Conservation (phyloP, 2,888 invertebrate species). For the Alcis repandata region DNA sequence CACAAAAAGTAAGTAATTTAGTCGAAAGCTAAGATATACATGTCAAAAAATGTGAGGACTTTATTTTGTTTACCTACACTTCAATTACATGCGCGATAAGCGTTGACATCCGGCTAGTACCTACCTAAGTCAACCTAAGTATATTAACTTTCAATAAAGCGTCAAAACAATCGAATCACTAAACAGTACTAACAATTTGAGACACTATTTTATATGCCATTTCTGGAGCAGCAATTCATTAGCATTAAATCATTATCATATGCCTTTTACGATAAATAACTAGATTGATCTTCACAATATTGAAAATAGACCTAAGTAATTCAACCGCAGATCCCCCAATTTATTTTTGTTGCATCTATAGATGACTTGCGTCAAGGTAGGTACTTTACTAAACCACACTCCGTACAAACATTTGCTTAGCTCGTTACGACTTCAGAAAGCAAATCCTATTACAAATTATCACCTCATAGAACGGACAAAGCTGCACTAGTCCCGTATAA, state of each 20-base stretch:
- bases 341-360: not conserved
- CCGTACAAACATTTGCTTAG: constrained; percentile 38
- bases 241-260: not conserved
- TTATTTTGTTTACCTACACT: constrained; percentile 25
- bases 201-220: not conserved
- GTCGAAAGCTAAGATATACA: constrained; percentile 16
- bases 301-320: no score
- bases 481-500: constrained; percentile 47
- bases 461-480: constrained; percentile 38
- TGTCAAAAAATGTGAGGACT: constrained; percentile 9
- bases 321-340: no score
- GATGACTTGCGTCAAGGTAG: not conserved
- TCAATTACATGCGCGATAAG: constrained; percentile 18
- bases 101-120: not conserved
- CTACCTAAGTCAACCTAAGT: no score
- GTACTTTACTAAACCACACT: constrained; percentile 15
- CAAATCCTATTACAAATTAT: constrained; percentile 48
- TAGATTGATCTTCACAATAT: no score
- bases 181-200: not conserved
- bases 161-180: not conserved
- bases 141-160: not conserved
- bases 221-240: not conserved
- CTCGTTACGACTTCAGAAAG: constrained; percentile 23
- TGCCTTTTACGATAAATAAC: no score
- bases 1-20: constrained; percentile 20